Base-by-base conservation (phyloP, 2,888 invertebrate species). In the Ligdia adustata region DNA sequence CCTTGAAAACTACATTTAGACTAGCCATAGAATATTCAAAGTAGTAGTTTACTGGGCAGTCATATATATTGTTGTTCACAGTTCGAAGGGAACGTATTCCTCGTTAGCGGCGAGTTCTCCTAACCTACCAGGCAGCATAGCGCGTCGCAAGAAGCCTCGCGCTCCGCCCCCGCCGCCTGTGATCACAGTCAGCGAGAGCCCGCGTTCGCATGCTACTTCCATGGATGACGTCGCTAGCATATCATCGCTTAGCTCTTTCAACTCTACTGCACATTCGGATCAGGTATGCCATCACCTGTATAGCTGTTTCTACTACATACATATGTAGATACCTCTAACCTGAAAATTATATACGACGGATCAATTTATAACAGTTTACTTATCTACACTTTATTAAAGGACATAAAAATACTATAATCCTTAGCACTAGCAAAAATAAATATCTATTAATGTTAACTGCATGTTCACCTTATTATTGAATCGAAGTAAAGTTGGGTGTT, bases 161-260 rank as follows among this genome's bases (percentile, higher is more conserved):
- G 95, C 22, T 22, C 22, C 95, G n/a, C 95, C 95, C 2, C 92
- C 91, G 18, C 95, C 95, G 39, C 94, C 78, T 4, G 56, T 65
- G 29, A 57, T 73, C 44, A 60, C 64, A 3, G 55, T 75, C 33
- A 59, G 66, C 6, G 66, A 62, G 34, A 53, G 59, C 7, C 60
- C 59, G 44, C 68, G 31, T 27, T 60, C 66, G 1, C 74, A 76
- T 4, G 61, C 74, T 24, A 79, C 79, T 1, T 88, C 88, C 13
- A 79, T 81, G 75, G 90, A 90, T 31, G 90, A 90, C 41, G 78
- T 87, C 9, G 86, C 81, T 9, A 90, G 90, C 66, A 79, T 89
- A 55, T 87, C 87, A 1, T 90, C 90, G 0, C 69, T 81, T 29
- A 87, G 88, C 66, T 90, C 90, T 0, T 86, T 78, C 64, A 85